Evolutionary conservation across 2,888 invertebrate genomes (phyloP).

Genomic region (Clistopyga incitator): DNA sequence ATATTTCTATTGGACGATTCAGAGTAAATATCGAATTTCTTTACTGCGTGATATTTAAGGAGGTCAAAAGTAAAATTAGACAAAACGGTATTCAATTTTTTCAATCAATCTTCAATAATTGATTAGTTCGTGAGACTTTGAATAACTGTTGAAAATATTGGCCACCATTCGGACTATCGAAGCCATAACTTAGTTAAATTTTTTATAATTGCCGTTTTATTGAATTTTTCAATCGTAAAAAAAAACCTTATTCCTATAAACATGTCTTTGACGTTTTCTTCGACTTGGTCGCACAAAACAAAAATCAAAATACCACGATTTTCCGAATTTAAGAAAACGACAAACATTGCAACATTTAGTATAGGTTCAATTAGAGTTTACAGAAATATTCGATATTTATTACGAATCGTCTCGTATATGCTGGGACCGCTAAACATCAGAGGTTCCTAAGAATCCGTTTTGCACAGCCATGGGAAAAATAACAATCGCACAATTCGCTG

Average conservation of each 20-base stretch:
- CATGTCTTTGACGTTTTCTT: background rate
- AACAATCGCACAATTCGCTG: conserved; percentile 45
- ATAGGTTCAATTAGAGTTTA: background rate
- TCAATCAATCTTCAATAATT: too few relatives aligned
- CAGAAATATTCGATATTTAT: background rate
- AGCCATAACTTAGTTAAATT: too few relatives aligned
- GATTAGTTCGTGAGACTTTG: too few relatives aligned
- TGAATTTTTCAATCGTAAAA: background rate
- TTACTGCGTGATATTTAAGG: background rate
- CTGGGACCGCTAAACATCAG: conserved; percentile 64
- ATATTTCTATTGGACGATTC: conserved; percentile 29
- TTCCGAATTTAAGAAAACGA: background rate
- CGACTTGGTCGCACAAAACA: conserved; percentile 14
- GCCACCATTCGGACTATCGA: too few relatives aligned
- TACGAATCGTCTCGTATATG: conserved; percentile 16
- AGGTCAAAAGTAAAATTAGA: background rate
- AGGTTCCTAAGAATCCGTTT: conserved; percentile 64
- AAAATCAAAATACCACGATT: background rate
- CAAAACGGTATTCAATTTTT: too few relatives aligned
- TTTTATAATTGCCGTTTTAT: background rate
- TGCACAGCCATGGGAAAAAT: conserved; percentile 69
- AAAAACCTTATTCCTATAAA: conserved; percentile 8
- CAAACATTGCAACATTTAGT: background rate
- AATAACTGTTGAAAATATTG: too few relatives aligned
- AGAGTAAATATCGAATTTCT: conserved; percentile 27